Evolutionary conservation across 2,797 vertebrate genomes (phyloP), one percentile per base, ranked within the genome.

Genomic region (Acanthornis magna): DNA sequence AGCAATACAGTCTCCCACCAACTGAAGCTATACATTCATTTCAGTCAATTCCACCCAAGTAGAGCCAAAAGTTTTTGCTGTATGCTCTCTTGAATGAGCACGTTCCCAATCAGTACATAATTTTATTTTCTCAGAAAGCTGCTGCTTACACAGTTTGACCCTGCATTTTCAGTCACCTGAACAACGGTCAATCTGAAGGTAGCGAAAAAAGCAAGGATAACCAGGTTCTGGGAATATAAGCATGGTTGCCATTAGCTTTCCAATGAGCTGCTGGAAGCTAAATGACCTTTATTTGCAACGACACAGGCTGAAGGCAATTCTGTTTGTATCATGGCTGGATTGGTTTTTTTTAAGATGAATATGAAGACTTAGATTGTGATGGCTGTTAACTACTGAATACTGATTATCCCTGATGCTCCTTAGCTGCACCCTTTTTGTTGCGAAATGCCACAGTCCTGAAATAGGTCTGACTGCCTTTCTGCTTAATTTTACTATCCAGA

Each of bases 71-170:
- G 11, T 27, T 47, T 91, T 65, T 50, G 7, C 29, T 43, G 4
- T 20, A 8, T 0, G 0, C 7, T 7, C 1, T 32, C 45, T 26
- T n/a, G 32, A 67, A 61, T 2, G 2, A 75, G 9, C 29, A 61
- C 10, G 2, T 32, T 73, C 16, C 8, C 14, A 60, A 5, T 26
- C 7, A 48, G 9, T 7, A 5, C 3, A n/a, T 30, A 43, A 38
- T 38, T 50, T 55, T 48, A 27, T 5, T 73, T 60, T 17, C 51
- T 77, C 57, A 48, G 29, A 85, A 82, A 85, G 34, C 26, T 51
- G 25, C 48, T 36, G 27, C 7, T 89, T 43, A 22, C 7, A 11
- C 7, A 16, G 20, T 63, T 60, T 55, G 16, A 38, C 17, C 25
- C 23, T 19, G 11, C 25, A 51, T 66, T 58, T 79, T 66, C 22